Conservation (phyloP, 2,888 invertebrate genomes). For the Ophioninae sp. region DNA sequence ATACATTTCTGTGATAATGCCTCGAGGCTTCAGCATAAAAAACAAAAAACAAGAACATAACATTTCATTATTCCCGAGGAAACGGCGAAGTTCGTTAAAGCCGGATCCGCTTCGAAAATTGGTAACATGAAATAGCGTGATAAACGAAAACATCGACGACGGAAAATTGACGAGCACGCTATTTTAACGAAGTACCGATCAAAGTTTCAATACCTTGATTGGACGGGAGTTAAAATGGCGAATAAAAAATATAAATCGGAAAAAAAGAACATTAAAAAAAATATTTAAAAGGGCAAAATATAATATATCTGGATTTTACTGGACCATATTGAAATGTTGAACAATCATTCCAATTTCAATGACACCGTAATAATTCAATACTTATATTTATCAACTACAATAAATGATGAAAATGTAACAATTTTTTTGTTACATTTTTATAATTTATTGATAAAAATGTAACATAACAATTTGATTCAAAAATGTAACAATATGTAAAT, state of each 20-base stretch:
- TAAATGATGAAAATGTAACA: too few species aligned
- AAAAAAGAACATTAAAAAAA: too few species aligned
- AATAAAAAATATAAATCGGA: not conserved
- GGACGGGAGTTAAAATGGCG: not conserved
- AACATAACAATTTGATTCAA: too few species aligned
- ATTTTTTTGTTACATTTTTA: too few species aligned
- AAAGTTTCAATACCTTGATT: not conserved
- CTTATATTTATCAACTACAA: too few species aligned
- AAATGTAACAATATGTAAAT: too few species aligned
- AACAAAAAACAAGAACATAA: not conserved
- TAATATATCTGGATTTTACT: too few species aligned
- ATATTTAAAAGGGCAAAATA: too few species aligned
- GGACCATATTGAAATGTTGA: too few species aligned
- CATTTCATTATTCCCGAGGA: not conserved
- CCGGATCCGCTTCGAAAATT: not conserved
- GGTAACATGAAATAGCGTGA: not conserved
- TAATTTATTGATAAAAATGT: too few species aligned
- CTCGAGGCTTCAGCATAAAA: not conserved
- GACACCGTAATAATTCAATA: too few species aligned
- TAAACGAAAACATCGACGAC: not conserved
- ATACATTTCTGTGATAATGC: not conserved
- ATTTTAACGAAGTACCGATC: not conserved
- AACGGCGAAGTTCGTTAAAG: not conserved
- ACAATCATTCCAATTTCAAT: too few species aligned
- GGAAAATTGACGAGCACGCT: not conserved